Conservation (phyloP, 2,888 invertebrate species). For the Andricus curvator region DNA sequence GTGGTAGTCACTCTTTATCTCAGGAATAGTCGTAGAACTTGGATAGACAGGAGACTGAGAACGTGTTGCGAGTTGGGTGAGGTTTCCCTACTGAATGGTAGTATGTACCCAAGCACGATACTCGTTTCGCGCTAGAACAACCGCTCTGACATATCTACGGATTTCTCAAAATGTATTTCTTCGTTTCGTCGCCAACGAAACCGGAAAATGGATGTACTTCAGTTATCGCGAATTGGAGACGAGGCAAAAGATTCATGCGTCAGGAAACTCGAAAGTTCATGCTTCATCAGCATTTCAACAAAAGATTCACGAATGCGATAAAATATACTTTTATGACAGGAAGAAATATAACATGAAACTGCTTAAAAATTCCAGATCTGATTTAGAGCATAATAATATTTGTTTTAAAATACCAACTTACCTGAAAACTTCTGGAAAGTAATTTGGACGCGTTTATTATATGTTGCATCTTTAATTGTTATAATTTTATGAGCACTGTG, state of each 20-base stretch:
- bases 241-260: conserved; percentile 3
- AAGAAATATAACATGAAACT: too few species aligned
- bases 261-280: neutral
- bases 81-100: neutral
- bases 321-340: neutral
- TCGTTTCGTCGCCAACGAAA: neutral
- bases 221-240: neutral
- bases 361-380: too few species aligned
- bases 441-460: too few species aligned
- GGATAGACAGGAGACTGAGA: neutral
- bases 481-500: too few species aligned
- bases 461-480: too few species aligned
- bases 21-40: neutral
- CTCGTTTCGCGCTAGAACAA: conserved; percentile 4
- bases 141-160: neutral
- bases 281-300: neutral
- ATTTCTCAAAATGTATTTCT: conserved; percentile 2
- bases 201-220: neutral
- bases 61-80: neutral
- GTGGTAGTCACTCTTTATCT: neutral
- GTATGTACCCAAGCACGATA: neutral
- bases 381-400: too few species aligned
- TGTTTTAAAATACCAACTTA: too few species aligned
- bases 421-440: too few species aligned
- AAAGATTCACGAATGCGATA: neutral